phyloP scores from a whole-genome alignment of 2,888 invertebrate species.

The Nemurella pictetii region DNA sequence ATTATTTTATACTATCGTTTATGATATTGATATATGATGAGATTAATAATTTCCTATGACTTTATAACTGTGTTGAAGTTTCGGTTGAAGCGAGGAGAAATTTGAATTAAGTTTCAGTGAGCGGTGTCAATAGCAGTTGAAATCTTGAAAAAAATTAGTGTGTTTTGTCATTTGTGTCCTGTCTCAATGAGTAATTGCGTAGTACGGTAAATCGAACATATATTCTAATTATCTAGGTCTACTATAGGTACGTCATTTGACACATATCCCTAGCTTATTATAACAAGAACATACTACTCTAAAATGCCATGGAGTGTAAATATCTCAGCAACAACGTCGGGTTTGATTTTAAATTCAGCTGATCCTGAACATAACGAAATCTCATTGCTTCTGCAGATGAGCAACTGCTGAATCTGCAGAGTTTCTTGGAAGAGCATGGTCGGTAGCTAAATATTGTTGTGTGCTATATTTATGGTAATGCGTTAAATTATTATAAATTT shows the following conservation, averaged over 20 bases:
- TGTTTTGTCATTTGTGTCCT: background rate
- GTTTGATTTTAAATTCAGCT: background rate
- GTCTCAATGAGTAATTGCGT: too few species aligned
- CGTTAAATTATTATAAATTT: constrained; percentile 9
- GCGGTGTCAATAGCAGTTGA: background rate
- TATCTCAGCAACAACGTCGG: background rate
- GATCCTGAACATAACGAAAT: background rate
- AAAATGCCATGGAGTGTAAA: background rate
- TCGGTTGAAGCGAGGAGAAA: background rate
- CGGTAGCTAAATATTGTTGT: constrained; percentile 25
- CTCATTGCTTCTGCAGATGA: background rate
- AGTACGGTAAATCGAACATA: background rate
- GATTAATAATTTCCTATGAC: background rate
- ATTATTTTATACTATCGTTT: background rate
- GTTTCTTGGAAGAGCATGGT: background rate
- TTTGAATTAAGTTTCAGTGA: background rate
- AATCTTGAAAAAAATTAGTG: background rate
- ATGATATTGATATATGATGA: background rate
- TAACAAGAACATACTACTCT: too few species aligned
- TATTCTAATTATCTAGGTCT: background rate
- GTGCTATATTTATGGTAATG: background rate
- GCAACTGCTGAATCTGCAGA: background rate
- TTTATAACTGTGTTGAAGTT: background rate
- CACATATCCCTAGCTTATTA: background rate
- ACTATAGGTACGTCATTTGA: background rate